Evolutionary conservation across 2,797 vertebrate species (phyloP), one percentile per base, ranked within the genome.

Genomic region (Babyrousa celebensis): DNA sequence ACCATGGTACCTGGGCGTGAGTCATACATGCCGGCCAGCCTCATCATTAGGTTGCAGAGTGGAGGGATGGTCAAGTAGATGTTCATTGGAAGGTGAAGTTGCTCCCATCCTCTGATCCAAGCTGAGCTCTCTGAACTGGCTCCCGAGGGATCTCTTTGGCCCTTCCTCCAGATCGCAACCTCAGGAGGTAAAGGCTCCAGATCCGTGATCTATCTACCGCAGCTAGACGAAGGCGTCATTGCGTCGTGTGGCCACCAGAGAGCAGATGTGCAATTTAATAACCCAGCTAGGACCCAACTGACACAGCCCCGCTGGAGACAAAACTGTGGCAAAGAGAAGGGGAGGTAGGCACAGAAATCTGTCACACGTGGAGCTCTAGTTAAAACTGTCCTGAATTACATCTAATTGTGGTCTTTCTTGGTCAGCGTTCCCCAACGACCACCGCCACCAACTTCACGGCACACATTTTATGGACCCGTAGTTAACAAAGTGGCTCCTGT

Each of bases 241-340:
- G 15, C 18, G 5, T 10, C 27, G 36, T 43, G 7, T 79, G 68
- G 67, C 96, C 97, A 97, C 95, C 78, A 97, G 97, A 29, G 70
- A 60, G 72, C 92, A 91, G 40, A n/a, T 60, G 43, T 92, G 82
- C 78, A 63, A 78, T 25, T 95, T 85, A 70, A 72, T 79, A 70
- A 86, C 7, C 12, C 40, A 68, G 54, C 67, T 20, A 18, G 32
- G 23, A 56, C 68, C 54, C 43, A 29, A 12, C 6, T 4, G 43
- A 85, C 80, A 27, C 10, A 16, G 20, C 27, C 25, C 12, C 7
- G 20, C n/a, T 11, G n/a, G 7, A 71, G 17, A 43, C 15, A 40
- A 12, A 12, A 60, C 9, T 48, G 18, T 29, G 83, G 32, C 27
- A 40, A 52, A 78, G 58, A 74, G 32, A 56, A 2, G 12, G 77